Evolutionary conservation across 2,888 invertebrate genomes (phyloP), one percentile per base, ranked within the genome.

Genomic region (Zygothrica quintamaculata): DNA sequence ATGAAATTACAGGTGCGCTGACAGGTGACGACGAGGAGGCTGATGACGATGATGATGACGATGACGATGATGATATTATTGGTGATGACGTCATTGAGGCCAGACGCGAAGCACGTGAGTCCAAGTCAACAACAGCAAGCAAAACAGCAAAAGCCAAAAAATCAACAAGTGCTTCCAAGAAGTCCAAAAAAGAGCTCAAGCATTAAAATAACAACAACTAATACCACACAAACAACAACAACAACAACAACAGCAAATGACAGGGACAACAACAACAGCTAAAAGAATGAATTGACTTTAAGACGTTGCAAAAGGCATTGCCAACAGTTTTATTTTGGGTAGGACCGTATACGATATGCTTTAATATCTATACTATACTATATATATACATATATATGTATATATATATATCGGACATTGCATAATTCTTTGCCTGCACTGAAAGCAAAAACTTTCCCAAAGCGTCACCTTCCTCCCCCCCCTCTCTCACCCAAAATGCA

Each of bases 91-190:
- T 93, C 88, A 93, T 94, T 88, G 94, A 93, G 91, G 94, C 94
- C 85, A 93, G 94, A 91, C 92, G 92, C 92, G 84, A 89, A 89
- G 93, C 96, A 95, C 96, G 96, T 96, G 96, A 96, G 96, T 96
- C 95, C 89, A 95, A 95, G 94, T 93, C 94, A 90, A 90, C 94
- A 90, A 90, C 81, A 87, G 79, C 87, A 78, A 82, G 77, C 80
- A 89, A 89, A 85, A 74, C 80, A 78, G 58, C 74, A 72, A 89
- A 85, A 81, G 82, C 81, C 78, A 89, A 90, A 88, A 89, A 90
- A 85, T 81, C 90, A 80, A 89, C 88, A 88, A 89, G 86, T 89
- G 88, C 88, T 85, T 77, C 85, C 74, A 81, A 81, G 77, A 90
- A 90, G 84, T 80, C 84, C 75, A 88, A 89, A 84, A 88, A 88